These are phyloP conservation scores for Brachionichthys hirsutus DNA, from an alignment of 2,113 vertebrate genomes.

Conservation along the genomic window DNA sequence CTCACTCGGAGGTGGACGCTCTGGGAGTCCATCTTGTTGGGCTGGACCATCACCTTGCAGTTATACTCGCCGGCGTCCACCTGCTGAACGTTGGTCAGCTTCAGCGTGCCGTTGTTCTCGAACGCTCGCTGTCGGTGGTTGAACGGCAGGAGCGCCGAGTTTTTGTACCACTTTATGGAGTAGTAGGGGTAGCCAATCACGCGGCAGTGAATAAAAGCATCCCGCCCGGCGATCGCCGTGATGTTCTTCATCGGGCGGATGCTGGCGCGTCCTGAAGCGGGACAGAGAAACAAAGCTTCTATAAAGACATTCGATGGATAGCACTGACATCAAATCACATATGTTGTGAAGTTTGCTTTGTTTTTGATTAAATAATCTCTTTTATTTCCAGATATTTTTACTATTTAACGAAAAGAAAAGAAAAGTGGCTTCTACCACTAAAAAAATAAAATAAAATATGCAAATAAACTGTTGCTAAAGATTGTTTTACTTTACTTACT, in stretches of 20 bases:
- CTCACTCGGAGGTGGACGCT: slow-evolving; percentile 93
- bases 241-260: slow-evolving; percentile 99
- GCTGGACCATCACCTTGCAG: slow-evolving; percentile 94
- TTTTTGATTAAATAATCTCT: slow-evolving; percentile 16
- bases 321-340: slow-evolving; percentile 4
- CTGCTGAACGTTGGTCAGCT: slow-evolving; percentile 95
- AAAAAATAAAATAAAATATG: slow-evolving; percentile 6
- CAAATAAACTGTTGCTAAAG: too few relatives aligned
- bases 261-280: slow-evolving; percentile 88
- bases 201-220: slow-evolving; percentile 96
- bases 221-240: slow-evolving; percentile 94
- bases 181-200: slow-evolving; percentile 98
- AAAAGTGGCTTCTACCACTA: slow-evolving; percentile 8
- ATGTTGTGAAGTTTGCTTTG: slow-evolving; percentile 2
- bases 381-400: not conserved
- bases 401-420: slow-evolving; percentile 9
- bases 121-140: slow-evolving; percentile 98
- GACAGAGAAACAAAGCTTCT: slow-evolving; percentile 70
- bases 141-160: slow-evolving; percentile 93
- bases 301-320: slow-evolving; percentile 71
- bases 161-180: slow-evolving; percentile 99
- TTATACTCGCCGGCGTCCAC: slow-evolving; percentile 95
- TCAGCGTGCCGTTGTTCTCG: slow-evolving; percentile 95
- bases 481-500: too few relatives aligned
- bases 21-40: slow-evolving; percentile 94